These are phyloP conservation scores for Eulimnadia texana DNA, from an alignment of 1,140 invertebrate species.

Conservation along the genomic window DNA sequence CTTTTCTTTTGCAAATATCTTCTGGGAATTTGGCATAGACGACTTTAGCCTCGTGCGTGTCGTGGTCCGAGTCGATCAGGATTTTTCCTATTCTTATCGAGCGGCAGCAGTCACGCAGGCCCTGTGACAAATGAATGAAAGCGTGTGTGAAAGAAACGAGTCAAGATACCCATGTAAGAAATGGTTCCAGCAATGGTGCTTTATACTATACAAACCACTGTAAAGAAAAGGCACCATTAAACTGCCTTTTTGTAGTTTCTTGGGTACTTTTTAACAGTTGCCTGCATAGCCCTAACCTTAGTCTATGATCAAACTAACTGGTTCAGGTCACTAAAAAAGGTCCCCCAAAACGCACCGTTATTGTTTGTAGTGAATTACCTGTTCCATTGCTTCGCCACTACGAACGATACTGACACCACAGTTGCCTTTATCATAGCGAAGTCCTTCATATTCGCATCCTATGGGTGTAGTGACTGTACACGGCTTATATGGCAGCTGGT, in stretches of 20 bases:
- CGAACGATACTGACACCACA: conserved; percentile 79
- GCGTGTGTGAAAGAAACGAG: neutral
- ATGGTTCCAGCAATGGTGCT: too few species aligned
- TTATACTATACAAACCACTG: too few species aligned
- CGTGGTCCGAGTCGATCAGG: conserved; percentile 87
- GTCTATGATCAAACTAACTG: too few species aligned
- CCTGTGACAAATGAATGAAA: conserved; percentile 38
- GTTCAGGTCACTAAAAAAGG: too few species aligned
- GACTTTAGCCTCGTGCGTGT: conserved; percentile 89
- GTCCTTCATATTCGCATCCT: conserved; percentile 71
- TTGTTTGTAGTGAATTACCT: conserved; percentile 34
- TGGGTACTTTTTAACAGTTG: too few species aligned
- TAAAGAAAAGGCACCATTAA: neutral
- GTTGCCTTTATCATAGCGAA: conserved; percentile 89
- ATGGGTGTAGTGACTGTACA: conserved; percentile 85
- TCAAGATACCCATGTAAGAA: too few species aligned
- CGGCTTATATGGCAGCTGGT: conserved; percentile 85
- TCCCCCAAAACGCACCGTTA: neutral
- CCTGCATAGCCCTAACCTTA: too few species aligned
- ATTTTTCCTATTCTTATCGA: conserved; percentile 97
- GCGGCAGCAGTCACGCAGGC: conserved; percentile 88
- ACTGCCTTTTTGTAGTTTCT: too few species aligned
- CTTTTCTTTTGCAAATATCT: conserved; percentile 77
- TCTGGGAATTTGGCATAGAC: conserved; percentile 97
- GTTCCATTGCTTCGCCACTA: conserved; percentile 95